These are phyloP conservation scores for Formica exsecta DNA, from an alignment of 1,140 invertebrate species.

Conservation along the genomic window DNA sequence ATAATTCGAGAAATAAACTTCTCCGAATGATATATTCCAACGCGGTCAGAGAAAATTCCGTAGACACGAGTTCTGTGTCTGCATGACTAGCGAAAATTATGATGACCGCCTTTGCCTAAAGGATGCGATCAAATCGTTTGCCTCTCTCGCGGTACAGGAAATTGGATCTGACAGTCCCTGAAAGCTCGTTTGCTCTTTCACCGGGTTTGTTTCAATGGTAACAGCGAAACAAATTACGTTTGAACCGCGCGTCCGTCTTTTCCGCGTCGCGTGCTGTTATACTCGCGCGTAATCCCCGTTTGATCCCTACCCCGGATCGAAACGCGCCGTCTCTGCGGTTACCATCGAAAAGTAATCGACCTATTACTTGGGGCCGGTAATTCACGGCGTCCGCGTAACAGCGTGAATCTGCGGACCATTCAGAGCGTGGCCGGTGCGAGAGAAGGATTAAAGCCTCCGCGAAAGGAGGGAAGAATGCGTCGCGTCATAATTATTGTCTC, in stretches of 20 bases:
- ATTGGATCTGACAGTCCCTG: conserved; percentile 52
- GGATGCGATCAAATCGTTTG: conserved; percentile 44
- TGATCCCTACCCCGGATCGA: conserved; percentile 43
- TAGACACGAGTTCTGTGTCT: neutral
- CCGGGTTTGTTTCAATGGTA: conserved; percentile 42
- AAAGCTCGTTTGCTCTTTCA: conserved; percentile 44
- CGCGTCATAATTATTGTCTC: conserved; percentile 41
- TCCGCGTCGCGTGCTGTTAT: conserved; percentile 18
- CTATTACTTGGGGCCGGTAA: conserved; percentile 43
- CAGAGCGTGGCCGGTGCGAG: conserved; percentile 8
- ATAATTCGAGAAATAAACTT: neutral
- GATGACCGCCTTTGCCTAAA: conserved; percentile 32
- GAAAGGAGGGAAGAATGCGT: neutral
- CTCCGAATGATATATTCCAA: too few relatives aligned
- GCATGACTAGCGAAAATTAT: conserved; percentile 25
- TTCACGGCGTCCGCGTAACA: neutral
- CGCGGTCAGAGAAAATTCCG: neutral
- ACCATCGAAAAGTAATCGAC: conserved; percentile 55
- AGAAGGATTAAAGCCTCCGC: conserved; percentile 13
- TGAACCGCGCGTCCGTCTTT: conserved; percentile 34
- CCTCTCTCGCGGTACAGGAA: conserved; percentile 50
- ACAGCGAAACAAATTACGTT: conserved; percentile 51
- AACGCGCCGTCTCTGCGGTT: conserved; percentile 44
- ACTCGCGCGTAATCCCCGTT: conserved; percentile 30
- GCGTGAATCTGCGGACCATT: conserved; percentile 13